Evolutionary conservation across 2,797 vertebrate genomes (phyloP), one percentile per base, ranked within the genome.

Genomic region (Lagorchestes hirsutus): DNA sequence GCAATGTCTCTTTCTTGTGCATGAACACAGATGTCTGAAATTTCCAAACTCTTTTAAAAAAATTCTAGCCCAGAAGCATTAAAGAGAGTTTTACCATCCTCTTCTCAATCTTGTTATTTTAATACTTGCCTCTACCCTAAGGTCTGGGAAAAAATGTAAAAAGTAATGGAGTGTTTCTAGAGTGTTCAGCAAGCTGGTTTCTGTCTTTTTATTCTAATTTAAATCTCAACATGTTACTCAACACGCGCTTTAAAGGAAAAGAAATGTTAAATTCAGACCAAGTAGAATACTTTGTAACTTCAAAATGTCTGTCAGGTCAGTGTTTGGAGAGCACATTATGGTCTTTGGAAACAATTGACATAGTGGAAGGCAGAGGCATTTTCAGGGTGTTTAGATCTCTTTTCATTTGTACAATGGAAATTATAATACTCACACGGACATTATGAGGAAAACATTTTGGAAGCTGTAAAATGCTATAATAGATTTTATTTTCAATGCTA

Each of bases 151-250:
- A 96, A 56, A 92, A 94, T 82, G 52, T 90, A 95, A 98, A 97
- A 94, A 74, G 92, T 50, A 95, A 93, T 91, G 97, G 93, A 97
- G 95, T 98, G 94, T 98, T 96, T 97, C 94, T 92, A 96, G 93
- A 97, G 96, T 98, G 93, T 98, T 96, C 95, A 95, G 82, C 94
- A 95, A 92, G 46, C 94, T 96, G 67, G 94, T 96, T 98, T 97
- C 94, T 95, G 93, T 97, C 96, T 96, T 96, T 97, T 97, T 94
- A 94, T 96, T 98, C 67, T 97, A 96, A 96, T 96, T 97, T 97
- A 96, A 98, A 95, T 92, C 95, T 96, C 52, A 52, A 52, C 6
- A 52, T 52, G 55, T 92, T 93, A 92, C 90, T 98, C 96, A 97
- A 27, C 90, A 8, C 24, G 24, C 58, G 46, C 93, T 94, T 92